A percentile compares a stretch with the other conserved stretches of the same genome.
These are phyloP conservation scores for Liodrosophila aerea DNA, from an alignment of 2,888 invertebrate genomes.

Conservation along the genomic window DNA sequence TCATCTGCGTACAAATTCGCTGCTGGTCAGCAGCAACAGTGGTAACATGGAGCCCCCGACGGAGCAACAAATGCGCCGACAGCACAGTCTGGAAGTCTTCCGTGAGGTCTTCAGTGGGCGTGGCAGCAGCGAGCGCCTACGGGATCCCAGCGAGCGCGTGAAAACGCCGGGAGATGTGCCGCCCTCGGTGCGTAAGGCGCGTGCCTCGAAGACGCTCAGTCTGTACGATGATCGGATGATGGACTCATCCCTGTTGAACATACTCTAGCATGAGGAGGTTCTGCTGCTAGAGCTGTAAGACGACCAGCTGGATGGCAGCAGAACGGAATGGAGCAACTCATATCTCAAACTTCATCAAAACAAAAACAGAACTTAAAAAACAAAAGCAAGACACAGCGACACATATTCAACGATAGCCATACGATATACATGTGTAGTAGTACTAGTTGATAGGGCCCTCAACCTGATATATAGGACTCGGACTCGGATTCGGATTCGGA, in stretches of 20 bases:
- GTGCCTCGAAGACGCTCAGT: slow-evolving; percentile 90
- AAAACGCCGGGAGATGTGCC: slow-evolving; percentile 93
- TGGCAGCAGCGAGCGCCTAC: slow-evolving; percentile 85
- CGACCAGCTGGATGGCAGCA: slow-evolving; percentile 40
- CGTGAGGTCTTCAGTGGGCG: slow-evolving; percentile 88
- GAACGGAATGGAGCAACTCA: slow-evolving; percentile 57
- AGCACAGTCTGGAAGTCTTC: slow-evolving; percentile 89
- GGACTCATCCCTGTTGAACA: slow-evolving; percentile 83
- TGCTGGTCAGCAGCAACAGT: slow-evolving; percentile 51
- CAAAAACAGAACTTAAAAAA: slow-evolving; percentile 18
- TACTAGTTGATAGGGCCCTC: slow-evolving; percentile 38
- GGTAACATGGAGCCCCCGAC: slow-evolving; percentile 35
- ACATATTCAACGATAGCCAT: slow-evolving; percentile 74
- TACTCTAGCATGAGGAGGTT: slow-evolving; percentile 83
- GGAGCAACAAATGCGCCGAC: slow-evolving; percentile 83
- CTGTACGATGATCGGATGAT: slow-evolving; percentile 95
- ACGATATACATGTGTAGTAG: slow-evolving; percentile 22
- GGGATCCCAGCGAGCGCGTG: slow-evolving; percentile 89
- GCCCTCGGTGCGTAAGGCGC: slow-evolving; percentile 88
- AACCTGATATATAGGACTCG: slow-evolving; percentile 48
- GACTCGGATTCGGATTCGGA: too few relatives aligned
- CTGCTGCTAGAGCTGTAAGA: slow-evolving; percentile 82
- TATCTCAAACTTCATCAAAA: slow-evolving; percentile 60
- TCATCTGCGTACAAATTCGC: slow-evolving; percentile 66
- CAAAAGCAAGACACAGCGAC: slow-evolving; percentile 1